Conservation (phyloP, 2,888 invertebrate genomes). For the Panopea generosa region DNA sequence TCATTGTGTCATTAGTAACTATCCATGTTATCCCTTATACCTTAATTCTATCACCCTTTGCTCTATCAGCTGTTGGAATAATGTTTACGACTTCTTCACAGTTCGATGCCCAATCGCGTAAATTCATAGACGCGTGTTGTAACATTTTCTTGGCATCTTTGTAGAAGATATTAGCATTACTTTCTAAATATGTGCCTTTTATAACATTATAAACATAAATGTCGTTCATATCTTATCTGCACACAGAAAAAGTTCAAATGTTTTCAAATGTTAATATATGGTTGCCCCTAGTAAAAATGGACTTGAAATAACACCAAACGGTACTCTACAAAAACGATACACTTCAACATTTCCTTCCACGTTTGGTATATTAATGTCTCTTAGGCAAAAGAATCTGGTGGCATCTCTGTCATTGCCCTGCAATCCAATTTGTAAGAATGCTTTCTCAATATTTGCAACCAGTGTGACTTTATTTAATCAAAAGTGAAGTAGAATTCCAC, state of each 20-base stretch:
- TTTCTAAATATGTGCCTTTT: too few relatives aligned
- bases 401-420: neutral
- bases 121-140: too few relatives aligned
- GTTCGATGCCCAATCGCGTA: conserved; percentile 38
- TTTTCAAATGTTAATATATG: conserved; percentile 4
- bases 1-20: conserved; percentile 1
- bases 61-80: neutral
- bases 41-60: neutral
- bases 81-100: neutral
- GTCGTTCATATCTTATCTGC: neutral
- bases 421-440: conserved; percentile 3
- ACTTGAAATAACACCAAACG: conserved; percentile 19
- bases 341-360: conserved; percentile 4
- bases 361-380: neutral
- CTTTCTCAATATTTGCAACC: neutral
- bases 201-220: conserved; percentile 15
- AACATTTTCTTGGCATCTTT: too few relatives aligned
- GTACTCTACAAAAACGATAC: conserved; percentile 12
- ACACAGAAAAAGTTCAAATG: neutral
- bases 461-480: too few relatives aligned
- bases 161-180: too few relatives aligned
- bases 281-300: conserved; percentile 20
- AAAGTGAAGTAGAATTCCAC: too few relatives aligned
- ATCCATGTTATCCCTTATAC: conserved; percentile 29
- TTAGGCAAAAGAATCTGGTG: neutral